A percentile compares a stretch with the other conserved stretches of the same genome.
Conservation (phyloP, 2,113 vertebrate species). For the Electrona antarctica region DNA sequence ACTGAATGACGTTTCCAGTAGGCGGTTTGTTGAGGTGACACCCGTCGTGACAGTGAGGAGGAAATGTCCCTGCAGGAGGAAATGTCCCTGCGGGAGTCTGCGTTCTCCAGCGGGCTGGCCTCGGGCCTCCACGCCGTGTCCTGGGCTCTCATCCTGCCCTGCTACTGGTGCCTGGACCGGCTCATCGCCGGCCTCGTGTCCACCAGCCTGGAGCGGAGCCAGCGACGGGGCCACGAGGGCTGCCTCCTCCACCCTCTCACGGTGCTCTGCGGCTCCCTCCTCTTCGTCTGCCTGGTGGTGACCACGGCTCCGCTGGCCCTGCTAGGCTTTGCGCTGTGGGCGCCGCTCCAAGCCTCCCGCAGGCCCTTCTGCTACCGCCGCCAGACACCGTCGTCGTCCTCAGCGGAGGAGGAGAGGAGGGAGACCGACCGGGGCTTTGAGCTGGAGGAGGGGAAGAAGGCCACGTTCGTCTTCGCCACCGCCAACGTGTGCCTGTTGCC, state of each 20-base stretch:
- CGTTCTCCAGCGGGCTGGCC: slow-evolving; percentile 75
- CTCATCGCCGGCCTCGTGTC: slow-evolving; percentile 78
- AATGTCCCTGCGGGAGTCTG: slow-evolving; percentile 76
- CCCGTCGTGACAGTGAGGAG: slow-evolving; percentile 14
- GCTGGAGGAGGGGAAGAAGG: slow-evolving; percentile 51
- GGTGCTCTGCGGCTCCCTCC: slow-evolving; percentile 51
- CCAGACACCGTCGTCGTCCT: slow-evolving; percentile 8
- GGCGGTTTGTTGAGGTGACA: slow-evolving; percentile 28
- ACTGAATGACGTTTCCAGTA: slow-evolving; percentile 9
- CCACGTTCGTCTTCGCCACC: slow-evolving; percentile 79
- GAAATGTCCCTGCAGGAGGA: slow-evolving; percentile 67
- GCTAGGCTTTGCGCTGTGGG: slow-evolving; percentile 83
- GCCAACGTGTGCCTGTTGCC: slow-evolving; percentile 88
- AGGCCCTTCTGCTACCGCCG: slow-evolving; percentile 82
- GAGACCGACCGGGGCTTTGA: slow-evolving; percentile 56
- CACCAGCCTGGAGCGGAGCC: slow-evolving; percentile 60
- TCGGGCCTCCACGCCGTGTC: slow-evolving; percentile 71
- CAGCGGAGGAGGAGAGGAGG: neutral
- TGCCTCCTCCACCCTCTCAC: slow-evolving; percentile 56
- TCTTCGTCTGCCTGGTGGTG: slow-evolving; percentile 72
- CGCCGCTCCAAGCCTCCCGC: slow-evolving; percentile 78
- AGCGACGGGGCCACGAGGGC: slow-evolving; percentile 59
- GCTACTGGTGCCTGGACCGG: slow-evolving; percentile 83
- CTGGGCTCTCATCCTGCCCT: slow-evolving; percentile 79
- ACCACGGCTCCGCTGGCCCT: slow-evolving; percentile 69